These are phyloP conservation scores for Phasia obesa DNA, from an alignment of 2,888 invertebrate genomes.

Conservation along the genomic window DNA sequence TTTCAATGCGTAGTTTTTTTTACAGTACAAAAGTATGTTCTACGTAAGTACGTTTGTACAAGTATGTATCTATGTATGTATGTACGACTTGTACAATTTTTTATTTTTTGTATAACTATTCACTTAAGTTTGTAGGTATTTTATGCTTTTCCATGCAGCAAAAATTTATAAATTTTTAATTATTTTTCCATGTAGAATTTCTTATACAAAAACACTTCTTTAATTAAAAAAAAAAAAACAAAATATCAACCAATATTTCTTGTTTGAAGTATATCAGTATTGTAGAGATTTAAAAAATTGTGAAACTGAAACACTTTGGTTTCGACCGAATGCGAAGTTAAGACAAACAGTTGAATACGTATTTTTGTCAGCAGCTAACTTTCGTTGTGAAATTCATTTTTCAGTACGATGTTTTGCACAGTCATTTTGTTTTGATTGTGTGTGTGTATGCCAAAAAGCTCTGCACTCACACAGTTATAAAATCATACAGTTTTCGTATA, in stretches of 20 bases:
- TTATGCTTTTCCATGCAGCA: conserved; percentile 3
- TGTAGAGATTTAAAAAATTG: conserved; percentile 3
- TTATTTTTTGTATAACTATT: conserved; percentile 19
- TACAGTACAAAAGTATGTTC: not conserved
- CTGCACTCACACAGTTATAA: too few relatives aligned
- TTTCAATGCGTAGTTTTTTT: conserved; percentile 36
- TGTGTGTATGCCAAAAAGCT: conserved; percentile 9
- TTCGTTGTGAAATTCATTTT: conserved; percentile 80
- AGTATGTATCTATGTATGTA: conserved; percentile 12
- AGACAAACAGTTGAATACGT: conserved; percentile 63
- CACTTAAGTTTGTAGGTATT: too few relatives aligned
- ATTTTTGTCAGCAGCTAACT: conserved; percentile 73
- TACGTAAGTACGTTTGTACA: not conserved
- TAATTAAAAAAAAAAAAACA: conserved; percentile 22
- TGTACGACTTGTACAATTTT: conserved; percentile 14
- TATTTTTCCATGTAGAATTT: conserved; percentile 37
- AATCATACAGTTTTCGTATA: not conserved
- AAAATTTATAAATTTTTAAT: not conserved
- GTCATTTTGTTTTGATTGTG: conserved; percentile 44
- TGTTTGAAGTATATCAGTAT: conserved; percentile 6
- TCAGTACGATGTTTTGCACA: conserved; percentile 50
- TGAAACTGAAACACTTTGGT: conserved; percentile 54
- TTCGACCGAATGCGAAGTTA: conserved; percentile 54
- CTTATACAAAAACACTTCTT: conserved; percentile 26
- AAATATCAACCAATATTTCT: conserved; percentile 44